These are phyloP conservation scores for Manis javanica DNA, from an alignment of 2,797 vertebrate species.

Conservation along the genomic window DNA sequence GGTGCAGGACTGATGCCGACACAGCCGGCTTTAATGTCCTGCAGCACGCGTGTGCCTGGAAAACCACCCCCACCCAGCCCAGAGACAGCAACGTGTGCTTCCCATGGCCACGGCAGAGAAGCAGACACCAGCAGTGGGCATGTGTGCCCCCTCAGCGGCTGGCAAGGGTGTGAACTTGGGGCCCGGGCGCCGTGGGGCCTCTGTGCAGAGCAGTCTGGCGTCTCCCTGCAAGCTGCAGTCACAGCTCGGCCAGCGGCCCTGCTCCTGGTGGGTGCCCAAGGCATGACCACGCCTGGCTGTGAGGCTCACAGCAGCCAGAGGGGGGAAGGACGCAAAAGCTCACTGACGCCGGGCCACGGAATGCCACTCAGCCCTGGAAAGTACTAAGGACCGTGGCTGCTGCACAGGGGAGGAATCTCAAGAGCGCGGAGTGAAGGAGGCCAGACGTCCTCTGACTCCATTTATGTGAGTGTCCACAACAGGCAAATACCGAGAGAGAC, in stretches of 20 bases:
- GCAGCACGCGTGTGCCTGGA: neutral
- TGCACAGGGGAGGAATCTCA: rapidly evolving
- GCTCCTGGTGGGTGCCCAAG: neutral
- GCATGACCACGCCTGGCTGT: no score
- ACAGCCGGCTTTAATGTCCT: neutral
- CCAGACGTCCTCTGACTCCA: rapidly evolving
- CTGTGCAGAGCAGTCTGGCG: no score
- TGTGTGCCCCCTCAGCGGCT: no score
- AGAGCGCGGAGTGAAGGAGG: rapidly evolving
- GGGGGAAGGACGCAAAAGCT: neutral
- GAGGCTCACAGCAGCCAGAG: neutral
- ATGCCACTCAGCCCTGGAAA: neutral
- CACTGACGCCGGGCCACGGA: neutral
- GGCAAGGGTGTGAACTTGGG: no score
- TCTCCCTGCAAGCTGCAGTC: no score
- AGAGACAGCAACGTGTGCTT: neutral
- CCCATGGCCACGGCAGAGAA: neutral
- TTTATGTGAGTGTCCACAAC: rapidly evolving
- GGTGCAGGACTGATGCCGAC: neutral
- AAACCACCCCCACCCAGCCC: neutral
- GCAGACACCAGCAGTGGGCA: neutral
- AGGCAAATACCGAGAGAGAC: rapidly evolving
- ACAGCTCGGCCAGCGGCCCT: no score
- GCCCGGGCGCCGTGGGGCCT: no score
- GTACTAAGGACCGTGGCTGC: neutral